Percentiles rank a stretch among this genome's conserved stretches.
Evolutionary conservation across 2,797 vertebrate genomes (phyloP).

Genomic region (Anas georgica): DNA sequence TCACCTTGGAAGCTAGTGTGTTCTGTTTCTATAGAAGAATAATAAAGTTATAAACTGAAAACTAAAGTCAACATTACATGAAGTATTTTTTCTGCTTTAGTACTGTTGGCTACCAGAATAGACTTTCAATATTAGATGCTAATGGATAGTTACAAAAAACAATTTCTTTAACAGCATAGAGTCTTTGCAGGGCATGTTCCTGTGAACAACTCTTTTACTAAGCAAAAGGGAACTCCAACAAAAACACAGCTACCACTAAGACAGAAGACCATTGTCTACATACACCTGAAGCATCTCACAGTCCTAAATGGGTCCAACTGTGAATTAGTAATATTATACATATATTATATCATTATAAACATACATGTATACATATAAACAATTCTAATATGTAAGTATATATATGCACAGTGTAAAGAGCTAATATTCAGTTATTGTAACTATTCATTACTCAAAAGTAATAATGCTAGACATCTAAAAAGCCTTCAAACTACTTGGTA

Average conservation of each 20-base stretch:
- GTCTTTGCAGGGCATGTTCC: neutral
- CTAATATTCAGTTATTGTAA: neutral
- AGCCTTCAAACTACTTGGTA: neutral
- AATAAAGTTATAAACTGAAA: constrained; percentile 51
- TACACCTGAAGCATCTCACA: neutral
- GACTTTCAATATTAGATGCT: neutral
- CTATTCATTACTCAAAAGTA: neutral
- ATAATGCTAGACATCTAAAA: neutral
- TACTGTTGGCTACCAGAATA: neutral
- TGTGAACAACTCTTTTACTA: neutral
- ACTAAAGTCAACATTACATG: neutral
- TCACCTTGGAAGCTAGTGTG: constrained; percentile 52
- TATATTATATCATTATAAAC: no score
- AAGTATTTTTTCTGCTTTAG: neutral
- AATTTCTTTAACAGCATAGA: neutral
- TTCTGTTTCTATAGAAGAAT: constrained; percentile 49
- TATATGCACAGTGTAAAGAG: neutral
- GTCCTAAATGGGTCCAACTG: neutral
- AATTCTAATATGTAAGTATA: no score
- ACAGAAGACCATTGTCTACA: neutral
- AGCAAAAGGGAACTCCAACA: neutral
- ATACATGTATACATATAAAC: no score
- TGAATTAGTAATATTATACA: neutral
- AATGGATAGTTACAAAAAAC: neutral
- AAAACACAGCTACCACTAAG: neutral